Conservation (phyloP, 2,888 invertebrate genomes). For the Clepsis dumicolana region DNA sequence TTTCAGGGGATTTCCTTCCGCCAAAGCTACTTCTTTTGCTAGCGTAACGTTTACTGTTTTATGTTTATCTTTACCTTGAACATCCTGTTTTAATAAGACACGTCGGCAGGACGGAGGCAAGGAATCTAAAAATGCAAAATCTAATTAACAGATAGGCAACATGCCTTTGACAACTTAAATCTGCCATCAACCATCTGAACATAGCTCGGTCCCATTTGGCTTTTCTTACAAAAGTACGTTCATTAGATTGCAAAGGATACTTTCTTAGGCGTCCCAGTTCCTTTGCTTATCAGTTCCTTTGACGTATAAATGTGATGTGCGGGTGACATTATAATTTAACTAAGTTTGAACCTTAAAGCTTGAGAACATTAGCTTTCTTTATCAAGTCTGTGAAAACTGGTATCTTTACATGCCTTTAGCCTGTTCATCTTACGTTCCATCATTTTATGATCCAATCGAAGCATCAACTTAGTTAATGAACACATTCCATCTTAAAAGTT, state of each 20-base stretch:
- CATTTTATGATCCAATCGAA: background rate
- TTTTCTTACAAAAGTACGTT: slow-evolving; percentile 21
- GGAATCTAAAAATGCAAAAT: background rate
- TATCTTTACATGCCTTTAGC: background rate
- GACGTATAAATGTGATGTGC: slow-evolving; percentile 15
- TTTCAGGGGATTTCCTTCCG: background rate
- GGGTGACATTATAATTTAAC: slow-evolving; percentile 15
- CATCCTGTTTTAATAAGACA: background rate
- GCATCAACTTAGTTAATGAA: background rate
- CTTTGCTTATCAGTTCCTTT: slow-evolving; percentile 26
- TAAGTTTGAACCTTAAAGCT: slow-evolving; percentile 6
- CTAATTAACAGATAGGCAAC: slow-evolving; percentile 13
- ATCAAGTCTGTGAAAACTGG: background rate
- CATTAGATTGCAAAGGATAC: slow-evolving; percentile 23
- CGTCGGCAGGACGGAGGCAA: too few relatives aligned
- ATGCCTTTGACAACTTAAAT: slow-evolving; percentile 8
- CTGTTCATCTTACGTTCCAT: background rate
- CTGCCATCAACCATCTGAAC: background rate
- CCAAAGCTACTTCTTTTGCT: background rate
- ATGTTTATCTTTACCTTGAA: background rate
- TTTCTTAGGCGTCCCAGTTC: slow-evolving; percentile 8
- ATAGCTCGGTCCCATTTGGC: slow-evolving; percentile 16
- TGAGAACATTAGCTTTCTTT: background rate
- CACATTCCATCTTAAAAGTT: background rate
- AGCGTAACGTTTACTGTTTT: background rate